phyloP scores from a whole-genome alignment of 2,797 vertebrate genomes.

The Anas bernieri region DNA sequence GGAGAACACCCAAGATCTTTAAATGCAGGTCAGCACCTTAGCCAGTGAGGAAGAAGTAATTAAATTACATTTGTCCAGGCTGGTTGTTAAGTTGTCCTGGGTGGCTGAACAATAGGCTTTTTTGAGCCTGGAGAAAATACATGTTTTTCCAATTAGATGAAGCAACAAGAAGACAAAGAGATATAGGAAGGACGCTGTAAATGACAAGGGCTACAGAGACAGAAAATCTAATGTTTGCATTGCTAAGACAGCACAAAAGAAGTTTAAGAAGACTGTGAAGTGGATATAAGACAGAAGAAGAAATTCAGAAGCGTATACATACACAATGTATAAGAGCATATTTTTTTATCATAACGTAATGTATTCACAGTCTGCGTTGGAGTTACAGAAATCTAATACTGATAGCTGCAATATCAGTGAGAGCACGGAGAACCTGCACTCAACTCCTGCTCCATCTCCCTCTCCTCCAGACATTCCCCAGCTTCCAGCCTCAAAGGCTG shows the following conservation, averaged over 20 bases:
- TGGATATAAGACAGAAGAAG: neutral
- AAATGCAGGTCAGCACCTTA: constrained; percentile 65
- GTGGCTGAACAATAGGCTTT: constrained; percentile 60
- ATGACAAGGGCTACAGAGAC: constrained; percentile 12
- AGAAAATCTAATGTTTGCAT: constrained; percentile 9
- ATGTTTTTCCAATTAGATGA: constrained; percentile 59
- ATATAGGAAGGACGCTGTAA: constrained; percentile 8
- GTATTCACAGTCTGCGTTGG: neutral
- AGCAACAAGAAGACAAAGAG: constrained; percentile 50
- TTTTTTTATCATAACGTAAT: neutral
- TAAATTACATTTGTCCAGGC: constrained; percentile 64
- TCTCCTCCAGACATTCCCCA: neutral
- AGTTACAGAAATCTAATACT: neutral
- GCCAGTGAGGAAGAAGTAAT: constrained; percentile 62
- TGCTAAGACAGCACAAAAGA: constrained; percentile 6
- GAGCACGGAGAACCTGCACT: neutral
- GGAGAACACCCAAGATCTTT: constrained; percentile 60
- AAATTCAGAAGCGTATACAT: neutral
- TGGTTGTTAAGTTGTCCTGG: constrained; percentile 59
- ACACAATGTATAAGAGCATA: neutral
- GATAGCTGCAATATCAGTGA: neutral
- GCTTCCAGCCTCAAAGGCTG: neutral
- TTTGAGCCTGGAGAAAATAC: constrained; percentile 37
- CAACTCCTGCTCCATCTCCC: neutral
- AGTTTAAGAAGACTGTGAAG: neutral